Conservation (phyloP, 2,797 vertebrate genomes). For the Tenualosa thibaudeaui region DNA sequence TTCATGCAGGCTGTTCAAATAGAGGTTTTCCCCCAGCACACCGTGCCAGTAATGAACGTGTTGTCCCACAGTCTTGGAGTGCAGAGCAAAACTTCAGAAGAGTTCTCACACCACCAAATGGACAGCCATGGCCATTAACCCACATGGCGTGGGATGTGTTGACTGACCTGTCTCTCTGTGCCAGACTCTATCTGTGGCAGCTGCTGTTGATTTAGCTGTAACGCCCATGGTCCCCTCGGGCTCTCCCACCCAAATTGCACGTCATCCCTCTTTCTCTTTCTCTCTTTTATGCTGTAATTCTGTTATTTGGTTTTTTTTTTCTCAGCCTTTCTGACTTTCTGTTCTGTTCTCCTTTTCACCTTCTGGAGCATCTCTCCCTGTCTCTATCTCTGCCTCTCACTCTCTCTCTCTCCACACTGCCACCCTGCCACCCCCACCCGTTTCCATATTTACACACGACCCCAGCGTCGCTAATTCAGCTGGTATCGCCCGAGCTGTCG, state of each 20-base stretch:
- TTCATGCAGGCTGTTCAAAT: neutral
- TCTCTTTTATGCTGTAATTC: neutral
- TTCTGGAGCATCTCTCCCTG: neutral
- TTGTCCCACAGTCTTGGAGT: neutral
- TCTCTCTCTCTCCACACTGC: neutral
- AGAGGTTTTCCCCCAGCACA: neutral
- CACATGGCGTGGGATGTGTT: neutral
- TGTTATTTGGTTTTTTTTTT: slow-evolving; percentile 12
- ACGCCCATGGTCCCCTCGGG: neutral
- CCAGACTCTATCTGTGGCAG: slow-evolving; percentile 24
- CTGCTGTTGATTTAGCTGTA: slow-evolving; percentile 26
- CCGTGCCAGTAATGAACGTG: neutral
- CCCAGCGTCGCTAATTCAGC: slow-evolving; percentile 43
- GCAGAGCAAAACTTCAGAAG: neutral
- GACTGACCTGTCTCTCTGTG: slow-evolving; percentile 21
- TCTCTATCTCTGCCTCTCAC: neutral
- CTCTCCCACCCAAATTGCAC: neutral
- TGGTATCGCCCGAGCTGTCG: slow-evolving; percentile 43
- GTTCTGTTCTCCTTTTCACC: neutral
- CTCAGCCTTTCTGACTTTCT: neutral
- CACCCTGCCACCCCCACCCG: neutral
- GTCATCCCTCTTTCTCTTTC: neutral
- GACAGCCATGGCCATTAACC: neutral
- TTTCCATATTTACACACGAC: neutral
- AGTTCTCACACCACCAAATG: neutral